Base-by-base conservation (phyloP, 2,888 invertebrate species). In the Drosophila quinaria region DNA sequence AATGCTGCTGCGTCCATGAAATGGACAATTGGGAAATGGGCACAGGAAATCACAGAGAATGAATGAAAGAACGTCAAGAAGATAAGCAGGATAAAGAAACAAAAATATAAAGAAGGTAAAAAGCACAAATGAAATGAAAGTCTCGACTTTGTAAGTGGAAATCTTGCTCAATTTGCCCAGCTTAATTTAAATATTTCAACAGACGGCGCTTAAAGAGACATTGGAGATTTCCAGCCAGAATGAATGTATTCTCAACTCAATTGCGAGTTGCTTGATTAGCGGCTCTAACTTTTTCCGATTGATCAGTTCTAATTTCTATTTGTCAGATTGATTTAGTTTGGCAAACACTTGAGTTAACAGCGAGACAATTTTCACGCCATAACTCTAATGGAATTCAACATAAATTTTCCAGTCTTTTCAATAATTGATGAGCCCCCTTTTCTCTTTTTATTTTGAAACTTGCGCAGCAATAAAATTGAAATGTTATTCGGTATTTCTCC, bases 331-430 rank as follows among this genome's bases (percentile, higher is more conserved):
- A 80, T 68, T 79, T 41, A 25, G 47, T 51, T 55, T 19, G 37
- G 51, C 35, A 61, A 62, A 35, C 52, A 19, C 22, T 41, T 29
- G 10, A 19, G 46, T 51, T 54, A 60, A n/a, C 11, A 49, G 37
- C 61, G 9, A 54, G 44, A 44, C 70, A 62, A 69, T 84, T 81
- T 81, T 89, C 81, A 87, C 85, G 83, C 85, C 80, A 85, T 89
- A 89, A 89, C 81, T 87, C 84, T 89, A 90, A 90, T 90, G 90
- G 84, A 87, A 82, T 71, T 78, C 74, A 61, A 81, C 80, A 89
- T 90, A 81, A 86, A 91, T 89, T 87, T 86, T 80, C 78, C 71
- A 71, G 70, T 64, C 61, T 70, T 67, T 80, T 91, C 62, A 87
- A 90, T 91, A 78, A 73, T 81, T 83, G 66, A 83, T 90, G 68